Evolutionary conservation across 2,888 invertebrate genomes (phyloP).

Genomic region (Beris morrisii): DNA sequence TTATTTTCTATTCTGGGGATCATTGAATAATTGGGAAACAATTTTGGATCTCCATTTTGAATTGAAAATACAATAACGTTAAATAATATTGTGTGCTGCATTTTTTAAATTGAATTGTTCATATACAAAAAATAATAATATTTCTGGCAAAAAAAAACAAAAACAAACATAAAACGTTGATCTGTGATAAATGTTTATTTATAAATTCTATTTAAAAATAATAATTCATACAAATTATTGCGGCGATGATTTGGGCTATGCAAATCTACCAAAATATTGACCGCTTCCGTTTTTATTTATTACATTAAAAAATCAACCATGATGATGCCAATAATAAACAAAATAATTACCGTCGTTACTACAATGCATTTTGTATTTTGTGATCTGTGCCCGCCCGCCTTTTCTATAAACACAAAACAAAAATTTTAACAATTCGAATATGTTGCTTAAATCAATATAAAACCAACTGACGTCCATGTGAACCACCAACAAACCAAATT

Average conservation of each 20-base stretch:
- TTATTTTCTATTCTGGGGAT: no score
- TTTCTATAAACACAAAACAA: not conserved
- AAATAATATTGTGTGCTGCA: no score
- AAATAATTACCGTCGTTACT: slow-evolving; percentile 12
- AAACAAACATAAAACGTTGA: no score
- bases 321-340: slow-evolving; percentile 4
- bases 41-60: no score
- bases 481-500: slow-evolving; percentile 40
- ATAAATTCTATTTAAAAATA: no score
- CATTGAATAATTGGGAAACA: no score
- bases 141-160: no score
- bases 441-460: slow-evolving; percentile 7
- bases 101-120: no score
- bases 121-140: no score
- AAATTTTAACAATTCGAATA: not conserved
- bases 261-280: not conserved
- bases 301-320: slow-evolving; percentile 3
- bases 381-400: slow-evolving; percentile 16
- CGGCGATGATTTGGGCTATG: slow-evolving; percentile 17
- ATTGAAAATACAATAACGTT: no score
- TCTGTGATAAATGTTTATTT: no score
- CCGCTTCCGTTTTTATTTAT: slow-evolving; percentile 9
- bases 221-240: slow-evolving; percentile 16
- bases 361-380: slow-evolving; percentile 9
- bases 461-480: slow-evolving; percentile 27